Base-by-base conservation (phyloP, 1,140 invertebrate species). In the Portunus trituberculatus region DNA sequence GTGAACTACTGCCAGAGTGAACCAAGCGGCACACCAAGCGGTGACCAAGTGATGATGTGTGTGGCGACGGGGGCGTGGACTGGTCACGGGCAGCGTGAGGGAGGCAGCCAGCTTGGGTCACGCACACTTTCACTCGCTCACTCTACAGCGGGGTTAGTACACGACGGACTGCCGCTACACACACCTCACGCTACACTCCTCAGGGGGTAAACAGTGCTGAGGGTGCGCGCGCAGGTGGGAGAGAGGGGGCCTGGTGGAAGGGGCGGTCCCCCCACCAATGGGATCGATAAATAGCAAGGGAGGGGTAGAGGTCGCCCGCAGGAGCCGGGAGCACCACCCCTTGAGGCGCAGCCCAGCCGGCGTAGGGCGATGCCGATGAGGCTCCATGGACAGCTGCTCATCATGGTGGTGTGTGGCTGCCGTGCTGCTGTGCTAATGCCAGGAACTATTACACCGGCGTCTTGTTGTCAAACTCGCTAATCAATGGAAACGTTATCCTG, bases 251-350 rank as follows among this genome's bases (percentile, higher is more conserved):
- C 16, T 59, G 25, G 67, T 76, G 67, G 67, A 76, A 20, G 67
- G 67, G 67, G 16, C 67, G 67, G 67, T 20, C 25, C n/a, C 67
- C 67, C 67, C 67, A 76, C 67, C 67, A n/a, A 76, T 76, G 67
- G 67, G 67, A 76, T 76, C 67, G 67, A 76, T 76, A 76, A 76
- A 76, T 76, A 76, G 67, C 67, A 76, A 76, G 67, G 67, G 67
- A 76, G 67, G 67, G 67, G 67, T n/a, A 76, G 67, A 76, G 67
- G 67, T 76, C 67, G 67, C 67, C 67, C 67, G 67, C 25, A 76
- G 67, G 67, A 76, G n/a, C 67, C 6, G 20, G 67, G 25, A 76
- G 6, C 39, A 39, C 39, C 39, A 12, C 20, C 67, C 67, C 20
- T n/a, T 1, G 67, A 76, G 20, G 67, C 67, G 0, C 6, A 76